Conservation (phyloP, 2,797 vertebrate genomes). For the Parauchenoglanis ngamensis region DNA sequence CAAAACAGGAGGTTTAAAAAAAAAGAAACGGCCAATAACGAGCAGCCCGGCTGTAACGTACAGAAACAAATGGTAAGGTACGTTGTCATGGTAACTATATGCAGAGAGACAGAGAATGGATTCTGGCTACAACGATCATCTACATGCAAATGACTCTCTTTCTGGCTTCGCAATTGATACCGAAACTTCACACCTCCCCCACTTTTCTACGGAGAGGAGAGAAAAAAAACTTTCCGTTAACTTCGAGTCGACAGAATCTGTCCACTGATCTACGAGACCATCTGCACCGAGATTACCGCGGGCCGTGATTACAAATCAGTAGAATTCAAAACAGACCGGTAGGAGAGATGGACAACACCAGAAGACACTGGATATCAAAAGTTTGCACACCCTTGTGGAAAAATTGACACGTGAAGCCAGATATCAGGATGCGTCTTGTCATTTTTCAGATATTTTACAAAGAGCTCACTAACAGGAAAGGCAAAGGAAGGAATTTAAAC, state of each 20-base stretch:
- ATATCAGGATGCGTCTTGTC: not conserved
- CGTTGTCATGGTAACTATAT: constrained; percentile 57
- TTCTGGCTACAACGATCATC: constrained; percentile 57
- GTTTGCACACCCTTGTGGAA: not conserved
- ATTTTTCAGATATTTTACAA: no score
- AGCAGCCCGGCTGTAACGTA: constrained; percentile 57
- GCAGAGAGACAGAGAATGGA: constrained; percentile 40
- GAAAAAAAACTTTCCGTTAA: not conserved
- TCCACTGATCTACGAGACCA: not conserved
- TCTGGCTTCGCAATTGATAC: constrained; percentile 50
- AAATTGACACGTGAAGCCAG: not conserved
- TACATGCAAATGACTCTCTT: constrained; percentile 57
- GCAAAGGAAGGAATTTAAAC: no score
- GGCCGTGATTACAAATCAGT: not conserved
- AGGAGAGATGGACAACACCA: not conserved
- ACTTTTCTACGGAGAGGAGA: not conserved
- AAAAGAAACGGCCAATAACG: constrained; percentile 28
- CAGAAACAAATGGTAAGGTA: constrained; percentile 54
- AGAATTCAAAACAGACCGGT: not conserved
- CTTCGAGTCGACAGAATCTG: not conserved
- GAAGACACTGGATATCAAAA: not conserved
- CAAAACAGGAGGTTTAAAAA: constrained; percentile 44
- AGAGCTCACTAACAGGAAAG: no score
- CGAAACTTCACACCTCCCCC: constrained; percentile 39
- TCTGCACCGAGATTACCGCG: not conserved